A percentile compares a stretch with the other conserved stretches of the same genome.
Conservation (phyloP, 1,140 invertebrate species). For the Scaptomyza hsui region DNA sequence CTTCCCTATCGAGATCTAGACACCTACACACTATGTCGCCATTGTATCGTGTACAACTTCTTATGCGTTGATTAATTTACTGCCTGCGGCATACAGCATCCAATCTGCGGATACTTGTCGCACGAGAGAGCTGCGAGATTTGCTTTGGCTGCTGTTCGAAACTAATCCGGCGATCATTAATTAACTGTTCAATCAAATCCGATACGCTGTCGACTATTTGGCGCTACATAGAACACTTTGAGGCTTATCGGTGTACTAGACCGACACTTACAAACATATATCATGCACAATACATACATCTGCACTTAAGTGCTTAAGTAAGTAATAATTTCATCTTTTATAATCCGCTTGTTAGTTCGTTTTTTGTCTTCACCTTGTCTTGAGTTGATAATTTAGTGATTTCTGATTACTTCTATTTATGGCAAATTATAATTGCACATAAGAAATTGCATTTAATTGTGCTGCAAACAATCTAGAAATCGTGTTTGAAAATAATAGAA, state of each 20-base stretch:
- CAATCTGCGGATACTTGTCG: constrained; percentile 69
- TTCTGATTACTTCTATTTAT: constrained; percentile 51
- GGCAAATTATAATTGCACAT: constrained; percentile 41
- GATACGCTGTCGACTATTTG: constrained; percentile 54
- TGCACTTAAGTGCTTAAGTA: background rate
- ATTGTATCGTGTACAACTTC: constrained; percentile 5
- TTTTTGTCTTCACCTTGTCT: constrained; percentile 5
- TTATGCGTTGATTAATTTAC: constrained; percentile 72
- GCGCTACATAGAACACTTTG: constrained; percentile 26
- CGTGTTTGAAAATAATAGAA: constrained; percentile 50
- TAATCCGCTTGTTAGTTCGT: background rate
- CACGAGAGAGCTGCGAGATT: constrained; percentile 24
- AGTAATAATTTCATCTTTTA: constrained; percentile 13
- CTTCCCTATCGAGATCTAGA: constrained; percentile 62
- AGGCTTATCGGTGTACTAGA: constrained; percentile 10
- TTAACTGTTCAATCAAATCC: constrained; percentile 78
- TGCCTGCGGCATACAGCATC: constrained; percentile 68
- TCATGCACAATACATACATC: background rate
- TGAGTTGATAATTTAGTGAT: constrained; percentile 14
- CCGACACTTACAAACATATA: constrained; percentile 6
- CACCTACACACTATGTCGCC: constrained; percentile 49
- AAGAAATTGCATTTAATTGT: constrained; percentile 62
- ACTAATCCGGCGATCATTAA: constrained; percentile 69
- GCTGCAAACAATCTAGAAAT: constrained; percentile 43
- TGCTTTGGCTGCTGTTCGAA: constrained; percentile 26